Evolutionary conservation across 1,140 invertebrate species (phyloP).

Genomic region (Radopholus similis): DNA sequence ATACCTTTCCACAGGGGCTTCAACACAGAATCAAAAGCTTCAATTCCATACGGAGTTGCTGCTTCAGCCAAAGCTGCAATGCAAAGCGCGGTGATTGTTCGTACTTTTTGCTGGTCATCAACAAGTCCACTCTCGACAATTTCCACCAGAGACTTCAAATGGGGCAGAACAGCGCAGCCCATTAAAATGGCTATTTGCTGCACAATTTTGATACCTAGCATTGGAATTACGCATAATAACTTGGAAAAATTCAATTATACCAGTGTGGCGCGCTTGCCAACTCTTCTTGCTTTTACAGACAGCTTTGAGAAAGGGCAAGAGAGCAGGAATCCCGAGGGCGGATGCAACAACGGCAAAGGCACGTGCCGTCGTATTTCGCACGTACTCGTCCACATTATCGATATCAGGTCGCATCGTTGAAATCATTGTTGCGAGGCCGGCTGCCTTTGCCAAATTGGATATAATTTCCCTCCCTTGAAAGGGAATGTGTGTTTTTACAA

Average conservation of each 20-base stretch:
- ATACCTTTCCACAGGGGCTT: constrained; percentile 92
- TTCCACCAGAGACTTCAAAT: constrained; percentile 94
- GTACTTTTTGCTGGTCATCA: constrained; percentile 74
- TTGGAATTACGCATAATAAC: too few relatives aligned
- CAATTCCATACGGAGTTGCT: constrained; percentile 92
- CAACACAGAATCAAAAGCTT: constrained; percentile 96
- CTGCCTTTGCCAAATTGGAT: constrained; percentile 97
- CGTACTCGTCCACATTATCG: constrained; percentile 99
- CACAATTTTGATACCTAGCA: constrained; percentile 85
- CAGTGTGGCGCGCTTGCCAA: constrained; percentile 98
- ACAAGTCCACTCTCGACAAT: constrained; percentile 88
- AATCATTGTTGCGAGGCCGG: constrained; percentile 99
- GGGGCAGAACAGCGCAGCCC: constrained; percentile 98
- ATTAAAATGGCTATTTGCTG: constrained; percentile 99
- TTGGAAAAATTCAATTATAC: too few relatives aligned
- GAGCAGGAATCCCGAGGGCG: constrained; percentile 91
- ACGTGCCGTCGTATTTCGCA: constrained; percentile 94
- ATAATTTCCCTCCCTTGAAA: constrained; percentile 87
- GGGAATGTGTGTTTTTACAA: neutral
- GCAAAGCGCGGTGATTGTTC: constrained; percentile 97
- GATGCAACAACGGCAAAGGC: constrained; percentile 99
- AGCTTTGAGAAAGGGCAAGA: constrained; percentile 95
- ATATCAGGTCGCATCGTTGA: constrained; percentile 99
- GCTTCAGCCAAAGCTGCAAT: constrained; percentile 86
- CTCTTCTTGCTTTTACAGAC: constrained; percentile 98